Percentiles rank a stretch among this genome's conserved stretches.
phyloP scores from a whole-genome alignment of 2,888 invertebrate species.

The Blera fallax region DNA sequence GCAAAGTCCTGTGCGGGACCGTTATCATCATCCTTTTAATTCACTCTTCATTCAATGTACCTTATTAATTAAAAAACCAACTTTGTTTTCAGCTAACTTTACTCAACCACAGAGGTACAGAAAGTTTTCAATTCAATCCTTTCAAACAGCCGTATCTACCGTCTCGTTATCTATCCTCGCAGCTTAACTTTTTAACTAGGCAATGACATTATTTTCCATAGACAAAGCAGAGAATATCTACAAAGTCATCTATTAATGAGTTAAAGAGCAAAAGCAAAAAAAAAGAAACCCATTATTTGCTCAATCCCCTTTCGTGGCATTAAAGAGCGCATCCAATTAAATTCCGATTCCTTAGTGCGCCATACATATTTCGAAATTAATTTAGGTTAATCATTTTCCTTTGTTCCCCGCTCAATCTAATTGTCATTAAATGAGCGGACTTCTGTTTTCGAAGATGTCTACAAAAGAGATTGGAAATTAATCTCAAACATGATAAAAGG shows the following conservation, averaged over 20 bases:
- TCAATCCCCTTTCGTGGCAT: conserved; percentile 23
- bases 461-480: conserved; percentile 54
- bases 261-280: conserved; percentile 17
- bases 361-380: conserved; percentile 62
- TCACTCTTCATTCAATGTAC: no score
- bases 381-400: conserved; percentile 66
- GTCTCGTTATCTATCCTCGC: neutral
- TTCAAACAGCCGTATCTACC: neutral
- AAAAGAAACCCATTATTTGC: conserved; percentile 12
- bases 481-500: conserved; percentile 25
- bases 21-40: no score
- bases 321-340: conserved; percentile 68
- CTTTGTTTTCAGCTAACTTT: no score
- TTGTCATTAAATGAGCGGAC: conserved; percentile 61
- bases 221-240: conserved; percentile 2
- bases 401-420: conserved; percentile 59
- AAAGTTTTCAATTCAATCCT: no score
- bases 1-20: no score
- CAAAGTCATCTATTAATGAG: conserved; percentile 50
- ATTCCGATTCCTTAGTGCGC: conserved; percentile 63
- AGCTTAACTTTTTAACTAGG: neutral
- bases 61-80: no score
- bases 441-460: conserved; percentile 35
- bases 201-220: conserved; percentile 14
- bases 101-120: no score